Conservation (phyloP, 1,140 invertebrate species). For the Orius laevigatus region DNA sequence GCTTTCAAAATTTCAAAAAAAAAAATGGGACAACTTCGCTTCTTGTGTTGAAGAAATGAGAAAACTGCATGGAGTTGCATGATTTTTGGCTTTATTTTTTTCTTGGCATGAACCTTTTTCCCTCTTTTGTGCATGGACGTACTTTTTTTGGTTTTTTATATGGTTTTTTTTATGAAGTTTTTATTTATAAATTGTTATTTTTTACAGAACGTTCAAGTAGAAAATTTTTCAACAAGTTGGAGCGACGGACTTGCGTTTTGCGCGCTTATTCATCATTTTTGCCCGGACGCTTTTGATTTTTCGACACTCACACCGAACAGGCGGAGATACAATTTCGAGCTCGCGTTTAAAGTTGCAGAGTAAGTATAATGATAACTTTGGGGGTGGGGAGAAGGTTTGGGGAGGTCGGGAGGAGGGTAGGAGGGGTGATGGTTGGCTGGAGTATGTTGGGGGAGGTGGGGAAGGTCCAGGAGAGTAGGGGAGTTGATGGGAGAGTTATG, state of each 20-base stretch:
- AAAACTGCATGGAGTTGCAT: too few species aligned
- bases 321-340: constrained; percentile 82
- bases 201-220: constrained; percentile 78
- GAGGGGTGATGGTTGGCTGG: too few species aligned
- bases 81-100: too few species aligned
- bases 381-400: background rate
- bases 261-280: constrained; percentile 89
- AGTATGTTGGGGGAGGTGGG: too few species aligned
- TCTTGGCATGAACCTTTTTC: too few species aligned
- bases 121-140: too few species aligned
- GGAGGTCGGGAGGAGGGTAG: background rate
- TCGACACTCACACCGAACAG: constrained; percentile 66
- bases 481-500: background rate
- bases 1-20: too few species aligned
- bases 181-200: constrained; percentile 16
- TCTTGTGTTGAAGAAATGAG: too few species aligned
- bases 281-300: constrained; percentile 91
- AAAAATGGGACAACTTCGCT: too few species aligned
- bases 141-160: background rate
- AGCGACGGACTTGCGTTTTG: constrained; percentile 92
- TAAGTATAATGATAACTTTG: constrained; percentile 40
- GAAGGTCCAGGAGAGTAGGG: too few species aligned
- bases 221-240: constrained; percentile 94
- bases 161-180: too few species aligned
- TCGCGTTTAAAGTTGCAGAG: constrained; percentile 94